phyloP scores from a whole-genome alignment of 2,113 vertebrate genomes.

The Pteronura brasiliensis region DNA sequence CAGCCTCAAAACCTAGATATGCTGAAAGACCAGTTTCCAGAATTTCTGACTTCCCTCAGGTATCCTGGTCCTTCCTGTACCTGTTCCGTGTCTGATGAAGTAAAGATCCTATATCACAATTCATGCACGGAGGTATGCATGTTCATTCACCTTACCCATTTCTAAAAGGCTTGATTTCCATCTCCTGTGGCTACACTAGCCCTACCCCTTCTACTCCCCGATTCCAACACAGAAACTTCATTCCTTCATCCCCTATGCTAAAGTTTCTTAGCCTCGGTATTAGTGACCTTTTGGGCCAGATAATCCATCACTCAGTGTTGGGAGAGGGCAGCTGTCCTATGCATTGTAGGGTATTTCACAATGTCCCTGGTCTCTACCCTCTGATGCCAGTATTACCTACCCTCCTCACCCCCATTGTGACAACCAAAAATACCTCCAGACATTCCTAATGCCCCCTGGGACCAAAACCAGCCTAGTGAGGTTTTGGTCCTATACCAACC shows the following conservation, averaged over 20 bases:
- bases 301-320: no score
- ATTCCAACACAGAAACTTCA: not conserved
- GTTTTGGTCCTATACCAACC: not conserved
- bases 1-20: not conserved
- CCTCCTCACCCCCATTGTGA: not conserved
- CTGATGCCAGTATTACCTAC: not conserved
- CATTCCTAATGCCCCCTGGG: not conserved
- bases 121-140: not conserved
- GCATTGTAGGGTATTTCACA: not conserved
- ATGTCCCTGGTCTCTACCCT: not conserved
- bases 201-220: rapidly evolving
- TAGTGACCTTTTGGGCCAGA: no score
- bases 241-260: not conserved
- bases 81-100: not conserved
- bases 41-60: not conserved
- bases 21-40: not conserved
- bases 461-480: not conserved
- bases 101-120: not conserved
- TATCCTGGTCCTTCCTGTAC: not conserved
- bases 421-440: not conserved
- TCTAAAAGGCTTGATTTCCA: not conserved
- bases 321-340: no score
- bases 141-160: not conserved
- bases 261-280: not conserved
- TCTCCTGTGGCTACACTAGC: not conserved